Evolutionary conservation across 2,113 vertebrate species (phyloP), one percentile per base, ranked within the genome.

Genomic region (Elanoides forficatus): DNA sequence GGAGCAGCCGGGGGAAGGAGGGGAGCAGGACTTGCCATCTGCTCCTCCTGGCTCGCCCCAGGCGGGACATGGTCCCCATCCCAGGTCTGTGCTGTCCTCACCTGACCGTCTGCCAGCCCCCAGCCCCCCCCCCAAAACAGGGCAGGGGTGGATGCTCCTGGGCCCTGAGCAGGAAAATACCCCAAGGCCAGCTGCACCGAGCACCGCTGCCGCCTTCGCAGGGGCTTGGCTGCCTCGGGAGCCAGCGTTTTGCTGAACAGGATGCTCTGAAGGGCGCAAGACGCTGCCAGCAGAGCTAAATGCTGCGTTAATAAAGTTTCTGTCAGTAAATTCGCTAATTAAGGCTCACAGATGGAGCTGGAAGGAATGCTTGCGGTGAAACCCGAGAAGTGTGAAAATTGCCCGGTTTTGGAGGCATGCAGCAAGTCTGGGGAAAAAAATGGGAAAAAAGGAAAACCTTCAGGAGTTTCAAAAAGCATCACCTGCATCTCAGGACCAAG

Each of bases 251-350:
- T n/a, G 15, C 91, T 66, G 93, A 90, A 36, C 94, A 92, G 86
- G 91, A 76, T 32, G 93, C 90, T 82, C 90, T 29, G 88, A 95
- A 92, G 95, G 91, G 93, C 1, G 2, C 74, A 48, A 73, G 93
- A 56, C 1, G n/a, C 93, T 96, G 95, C 95, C 96, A 93, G 92
- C 81, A 93, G 86, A 79, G 95, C 92, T 82, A 95, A 96, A 96
- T 72, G 96, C 93, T 95, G 96, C 87, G 58, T 96, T 97, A 96
- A 96, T 96, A 93, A 96, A 96, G 95, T 96, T 96, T 96, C 96
- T 97, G 95, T 96, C 93, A 90, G 96, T 88, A 96, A 95, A 94
- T 68, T 95, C 90, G 3, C 96, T 97, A 97, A 96, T 97, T 96
- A 96, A 88, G 93, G 81, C 93, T 96, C 96, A 90, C 96, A 97